Base-by-base conservation (phyloP, 2,888 invertebrate genomes). In the Portevinia maculata region DNA sequence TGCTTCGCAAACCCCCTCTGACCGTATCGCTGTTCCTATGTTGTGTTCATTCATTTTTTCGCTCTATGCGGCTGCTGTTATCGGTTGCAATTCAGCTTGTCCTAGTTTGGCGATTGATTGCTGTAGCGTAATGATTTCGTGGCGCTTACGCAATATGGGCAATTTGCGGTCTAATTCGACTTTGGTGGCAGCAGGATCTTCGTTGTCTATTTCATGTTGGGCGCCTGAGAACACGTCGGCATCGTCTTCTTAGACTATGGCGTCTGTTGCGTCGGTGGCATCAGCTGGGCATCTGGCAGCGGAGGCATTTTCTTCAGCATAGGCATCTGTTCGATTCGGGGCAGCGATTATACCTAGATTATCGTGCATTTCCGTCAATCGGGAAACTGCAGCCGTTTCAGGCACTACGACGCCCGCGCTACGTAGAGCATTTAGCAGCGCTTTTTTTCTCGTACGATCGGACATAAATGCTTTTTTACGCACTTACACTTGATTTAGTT, bases 171-270 rank as follows among this genome's bases (percentile, higher is more conserved):
- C 57, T 15, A 39, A 9, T 39, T 57, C 39, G 13, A 21, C 48
- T 32, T 24, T 24, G 24, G 30, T 48, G 32, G 46, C 32, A 64
- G 39, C 37, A 39, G 64, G 37, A 5, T 64, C 62, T 46, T 62
- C 48, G 30, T 11, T 30, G 11, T 34, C 19, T 21, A 13, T n/a
- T 59, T 19, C 24, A 11, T 28, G 41, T 41, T 59, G 28, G 13
- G 41, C 44, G 24, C 34, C n/a, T n/a, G n/a, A n/a, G n/a, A n/a
- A n/a, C n/a, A n/a, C n/a, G n/a, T n/a, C n/a, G n/a, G n/a, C n/a
- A n/a, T n/a, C n/a, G n/a, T n/a, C n/a, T n/a, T n/a, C n/a, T n/a
- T n/a, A n/a, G n/a, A n/a, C n/a, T n/a, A n/a, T n/a, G n/a, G n/a
- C n/a, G n/a, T n/a, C n/a, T n/a, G n/a, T n/a, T n/a, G n/a, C n/a